phyloP scores from a whole-genome alignment of 2,797 vertebrate genomes.

The Halcyon smyrnensis region DNA sequence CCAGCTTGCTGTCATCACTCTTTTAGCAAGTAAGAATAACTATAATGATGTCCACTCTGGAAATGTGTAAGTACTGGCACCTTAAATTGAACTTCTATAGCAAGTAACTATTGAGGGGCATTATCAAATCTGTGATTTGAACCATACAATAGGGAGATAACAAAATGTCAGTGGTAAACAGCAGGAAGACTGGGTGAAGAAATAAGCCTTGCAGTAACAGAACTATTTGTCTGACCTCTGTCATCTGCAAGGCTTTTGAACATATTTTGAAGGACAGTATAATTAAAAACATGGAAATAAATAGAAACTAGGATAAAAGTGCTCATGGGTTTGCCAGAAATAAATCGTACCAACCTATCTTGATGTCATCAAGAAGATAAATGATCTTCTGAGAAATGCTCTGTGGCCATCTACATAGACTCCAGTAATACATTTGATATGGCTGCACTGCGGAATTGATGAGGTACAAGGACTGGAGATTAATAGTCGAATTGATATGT shows the following conservation, averaged over 20 bases:
- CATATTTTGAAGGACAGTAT: not conserved
- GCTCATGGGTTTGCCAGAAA: not conserved
- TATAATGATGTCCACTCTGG: not conserved
- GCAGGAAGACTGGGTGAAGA: not conserved
- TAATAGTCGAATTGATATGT: slow-evolving; percentile 2
- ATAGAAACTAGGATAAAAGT: not conserved
- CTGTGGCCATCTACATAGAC: not conserved
- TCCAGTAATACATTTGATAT: slow-evolving; percentile 19
- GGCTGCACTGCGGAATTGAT: slow-evolving; percentile 36
- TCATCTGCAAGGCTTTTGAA: not conserved
- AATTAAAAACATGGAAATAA: slow-evolving; percentile 43
- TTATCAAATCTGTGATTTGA: not conserved
- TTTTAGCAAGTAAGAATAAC: not conserved
- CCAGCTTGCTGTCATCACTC: not conserved
- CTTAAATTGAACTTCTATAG: not conserved
- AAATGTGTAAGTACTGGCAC: not conserved
- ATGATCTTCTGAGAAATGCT: slow-evolving; percentile 9
- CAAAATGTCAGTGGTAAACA: not conserved
- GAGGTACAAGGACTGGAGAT: not conserved
- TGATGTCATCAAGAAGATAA: slow-evolving; percentile 19
- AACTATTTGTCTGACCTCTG: slow-evolving; percentile 20
- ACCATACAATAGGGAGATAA: not conserved
- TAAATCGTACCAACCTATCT: not conserved
- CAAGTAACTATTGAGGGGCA: not conserved
- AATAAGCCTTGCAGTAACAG: slow-evolving; percentile 2